These are phyloP conservation scores for Gastrophysa polygoni DNA, from an alignment of 2,888 invertebrate genomes.

Conservation along the genomic window DNA sequence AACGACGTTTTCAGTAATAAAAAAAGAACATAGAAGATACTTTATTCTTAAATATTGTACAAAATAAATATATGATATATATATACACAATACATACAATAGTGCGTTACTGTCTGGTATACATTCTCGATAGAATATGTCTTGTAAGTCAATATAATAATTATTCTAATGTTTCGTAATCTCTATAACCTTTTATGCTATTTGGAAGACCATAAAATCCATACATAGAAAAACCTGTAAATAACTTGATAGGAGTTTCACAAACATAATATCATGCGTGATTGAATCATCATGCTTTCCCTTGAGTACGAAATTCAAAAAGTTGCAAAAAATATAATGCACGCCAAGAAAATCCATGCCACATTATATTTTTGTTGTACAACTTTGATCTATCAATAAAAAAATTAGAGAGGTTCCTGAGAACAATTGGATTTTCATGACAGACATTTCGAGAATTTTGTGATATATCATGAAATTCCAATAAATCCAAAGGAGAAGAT, in stretches of 20 bases:
- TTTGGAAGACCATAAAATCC: slow-evolving; percentile 71
- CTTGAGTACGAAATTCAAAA: neutral
- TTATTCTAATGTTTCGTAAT: slow-evolving; percentile 55
- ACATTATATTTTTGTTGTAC: too few species aligned
- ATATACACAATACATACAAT: neutral
- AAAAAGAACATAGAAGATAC: neutral
- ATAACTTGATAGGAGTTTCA: slow-evolving; percentile 39
- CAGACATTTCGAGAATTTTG: too few species aligned
- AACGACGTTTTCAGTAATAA: neutral
- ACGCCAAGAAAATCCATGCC: too few species aligned
- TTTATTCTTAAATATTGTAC: slow-evolving; percentile 8
- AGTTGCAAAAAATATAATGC: slow-evolving; percentile 10
- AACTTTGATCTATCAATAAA: too few species aligned
- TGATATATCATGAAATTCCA: neutral
- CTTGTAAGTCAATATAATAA: slow-evolving; percentile 20
- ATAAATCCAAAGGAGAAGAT: neutral
- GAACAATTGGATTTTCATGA: neutral
- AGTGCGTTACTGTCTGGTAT: neutral
- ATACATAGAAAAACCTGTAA: slow-evolving; percentile 72
- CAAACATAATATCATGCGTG: slow-evolving; percentile 27
- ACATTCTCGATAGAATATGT: slow-evolving; percentile 13
- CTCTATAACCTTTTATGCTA: slow-evolving; percentile 52
- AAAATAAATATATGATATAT: slow-evolving; percentile 13
- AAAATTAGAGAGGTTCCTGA: neutral
- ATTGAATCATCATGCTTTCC: slow-evolving; percentile 15